Conservation (phyloP, 2,888 invertebrate species). For the Deilephila porcellus region DNA sequence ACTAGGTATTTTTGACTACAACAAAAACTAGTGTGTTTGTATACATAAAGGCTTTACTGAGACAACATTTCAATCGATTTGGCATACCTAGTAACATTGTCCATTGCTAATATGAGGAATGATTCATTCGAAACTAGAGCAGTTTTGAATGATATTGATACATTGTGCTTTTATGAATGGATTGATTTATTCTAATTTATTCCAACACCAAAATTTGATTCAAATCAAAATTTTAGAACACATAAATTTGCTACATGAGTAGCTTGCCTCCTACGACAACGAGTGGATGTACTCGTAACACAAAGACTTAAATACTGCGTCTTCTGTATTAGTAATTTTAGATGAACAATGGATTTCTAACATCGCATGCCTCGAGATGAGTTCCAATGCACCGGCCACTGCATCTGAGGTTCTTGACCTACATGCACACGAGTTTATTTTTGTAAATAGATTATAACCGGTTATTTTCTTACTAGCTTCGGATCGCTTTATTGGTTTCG, state of each 20-base stretch:
- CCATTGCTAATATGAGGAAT: neutral
- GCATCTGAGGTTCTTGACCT: slow-evolving; percentile 70
- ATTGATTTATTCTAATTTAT: neutral
- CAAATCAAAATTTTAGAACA: neutral
- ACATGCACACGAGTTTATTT: slow-evolving; percentile 59
- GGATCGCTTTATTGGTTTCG: slow-evolving; percentile 20
- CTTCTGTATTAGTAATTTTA: neutral
- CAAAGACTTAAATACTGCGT: neutral
- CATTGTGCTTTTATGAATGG: neutral
- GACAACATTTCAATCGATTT: no score
- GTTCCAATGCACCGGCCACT: slow-evolving; percentile 33
- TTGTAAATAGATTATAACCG: slow-evolving; percentile 51
- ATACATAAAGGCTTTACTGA: no score
- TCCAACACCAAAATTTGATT: neutral
- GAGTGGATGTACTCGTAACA: neutral
- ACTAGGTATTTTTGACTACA: no score
- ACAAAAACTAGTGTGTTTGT: no score
- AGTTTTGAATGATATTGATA: neutral
- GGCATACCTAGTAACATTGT: no score
- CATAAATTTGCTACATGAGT: neutral
- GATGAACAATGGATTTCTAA: slow-evolving; percentile 28
- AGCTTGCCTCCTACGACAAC: neutral
- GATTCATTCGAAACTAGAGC: neutral
- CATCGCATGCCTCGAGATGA: slow-evolving; percentile 24
- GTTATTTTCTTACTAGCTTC: slow-evolving; percentile 39